Evolutionary conservation across 2,888 invertebrate species (phyloP).

Genomic region (Esperia sulphurella): DNA sequence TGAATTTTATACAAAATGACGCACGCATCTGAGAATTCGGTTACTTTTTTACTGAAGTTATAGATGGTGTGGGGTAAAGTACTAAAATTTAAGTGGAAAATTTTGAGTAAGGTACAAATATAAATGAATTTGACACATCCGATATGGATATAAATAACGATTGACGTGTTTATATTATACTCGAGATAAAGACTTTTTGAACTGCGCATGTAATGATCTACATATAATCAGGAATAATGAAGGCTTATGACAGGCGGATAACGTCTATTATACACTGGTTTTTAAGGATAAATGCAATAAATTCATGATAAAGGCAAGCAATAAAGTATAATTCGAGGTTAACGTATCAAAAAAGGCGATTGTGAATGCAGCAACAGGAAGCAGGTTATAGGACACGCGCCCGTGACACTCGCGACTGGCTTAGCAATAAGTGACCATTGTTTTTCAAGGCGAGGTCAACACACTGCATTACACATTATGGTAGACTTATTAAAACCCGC

Average conservation of each 20-base stretch:
- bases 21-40: background rate
- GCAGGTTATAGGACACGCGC: slow-evolving; percentile 35
- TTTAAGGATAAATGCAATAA: slow-evolving; percentile 12
- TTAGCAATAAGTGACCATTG: slow-evolving; percentile 40
- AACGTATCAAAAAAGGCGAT: slow-evolving; percentile 31
- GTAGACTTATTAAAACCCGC: slow-evolving; percentile 22
- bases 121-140: background rate
- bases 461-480: slow-evolving; percentile 15
- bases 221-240: slow-evolving; percentile 1
- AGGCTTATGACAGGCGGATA: slow-evolving; percentile 4
- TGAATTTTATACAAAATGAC: slow-evolving; percentile 12
- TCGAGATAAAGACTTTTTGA: background rate
- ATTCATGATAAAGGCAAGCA: slow-evolving; percentile 7
- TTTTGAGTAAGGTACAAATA: too few relatives aligned
- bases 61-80: background rate
- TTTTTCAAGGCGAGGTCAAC: slow-evolving; percentile 26
- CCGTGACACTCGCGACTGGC: slow-evolving; percentile 42
- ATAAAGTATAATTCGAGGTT: slow-evolving; percentile 37
- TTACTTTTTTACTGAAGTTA: too few relatives aligned
- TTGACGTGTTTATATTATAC: background rate
- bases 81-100: too few relatives aligned
- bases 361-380: slow-evolving; percentile 54
- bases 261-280: background rate
- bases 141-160: background rate
- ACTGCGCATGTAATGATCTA: background rate